These are phyloP conservation scores for Fulmarus glacialis DNA, from an alignment of 2,113 vertebrate species.

Conservation along the genomic window DNA sequence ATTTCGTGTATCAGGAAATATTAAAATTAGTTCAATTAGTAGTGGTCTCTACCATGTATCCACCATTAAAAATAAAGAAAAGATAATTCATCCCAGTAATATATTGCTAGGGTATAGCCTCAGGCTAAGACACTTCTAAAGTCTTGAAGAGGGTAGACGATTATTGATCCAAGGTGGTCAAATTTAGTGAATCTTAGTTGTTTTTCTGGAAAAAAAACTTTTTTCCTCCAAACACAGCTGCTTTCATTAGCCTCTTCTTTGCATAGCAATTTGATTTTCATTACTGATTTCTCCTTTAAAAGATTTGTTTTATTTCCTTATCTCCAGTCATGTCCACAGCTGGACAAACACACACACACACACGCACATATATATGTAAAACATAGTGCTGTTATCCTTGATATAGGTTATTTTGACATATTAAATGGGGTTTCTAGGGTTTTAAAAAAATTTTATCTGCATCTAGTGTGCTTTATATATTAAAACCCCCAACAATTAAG, in stretches of 20 bases:
- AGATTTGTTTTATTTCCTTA: neutral
- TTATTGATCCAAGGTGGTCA: neutral
- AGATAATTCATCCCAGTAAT: neutral
- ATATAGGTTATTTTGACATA: neutral
- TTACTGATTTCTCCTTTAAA: neutral
- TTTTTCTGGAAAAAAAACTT: neutral
- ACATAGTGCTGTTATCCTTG: neutral
- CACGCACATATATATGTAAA: neutral
- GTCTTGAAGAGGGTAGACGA: neutral
- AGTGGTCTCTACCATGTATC: neutral
- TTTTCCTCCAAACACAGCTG: neutral
- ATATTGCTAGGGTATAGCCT: neutral
- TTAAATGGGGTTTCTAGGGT: neutral
- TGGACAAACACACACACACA: neutral
- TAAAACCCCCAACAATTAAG: neutral
- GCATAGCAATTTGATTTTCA: neutral
- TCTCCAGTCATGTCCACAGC: neutral
- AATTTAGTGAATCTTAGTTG: neutral
- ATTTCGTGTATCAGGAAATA: neutral
- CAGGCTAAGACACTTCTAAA: neutral
- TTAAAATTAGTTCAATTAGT: neutral
- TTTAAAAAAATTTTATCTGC: neutral
- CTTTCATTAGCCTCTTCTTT: neutral
- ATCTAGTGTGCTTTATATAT: neutral
- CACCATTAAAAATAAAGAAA: neutral